phyloP scores from a whole-genome alignment of 2,888 invertebrate species.

The Poecilobothrus nobilitatus region DNA sequence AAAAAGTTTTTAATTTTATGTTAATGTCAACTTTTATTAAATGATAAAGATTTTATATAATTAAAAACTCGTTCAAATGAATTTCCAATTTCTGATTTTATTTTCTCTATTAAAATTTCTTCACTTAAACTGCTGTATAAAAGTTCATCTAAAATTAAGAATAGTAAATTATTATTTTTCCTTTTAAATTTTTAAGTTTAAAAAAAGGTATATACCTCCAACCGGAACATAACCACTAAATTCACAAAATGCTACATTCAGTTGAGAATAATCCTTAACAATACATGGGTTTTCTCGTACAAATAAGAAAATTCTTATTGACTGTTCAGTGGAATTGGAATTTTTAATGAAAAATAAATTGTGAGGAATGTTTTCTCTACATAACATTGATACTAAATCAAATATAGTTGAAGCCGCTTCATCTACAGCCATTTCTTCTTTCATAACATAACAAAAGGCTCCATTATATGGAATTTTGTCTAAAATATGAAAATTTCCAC shows the following conservation, averaged over 20 bases:
- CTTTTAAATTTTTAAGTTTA: neutral
- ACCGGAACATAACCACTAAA: conserved; percentile 67
- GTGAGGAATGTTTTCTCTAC: conserved; percentile 59
- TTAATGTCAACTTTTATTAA: neutral
- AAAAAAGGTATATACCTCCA: conserved; percentile 47
- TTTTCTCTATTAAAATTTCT: conserved; percentile 28
- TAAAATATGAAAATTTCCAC: conserved; percentile 48
- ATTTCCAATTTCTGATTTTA: conserved; percentile 31
- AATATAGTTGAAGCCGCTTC: conserved; percentile 26
- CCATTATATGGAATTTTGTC: conserved; percentile 52
- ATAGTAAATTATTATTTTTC: neutral
- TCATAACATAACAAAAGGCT: conserved; percentile 58
- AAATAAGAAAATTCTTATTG: conserved; percentile 57
- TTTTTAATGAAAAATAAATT: conserved; percentile 58
- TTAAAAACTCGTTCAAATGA: conserved; percentile 21
- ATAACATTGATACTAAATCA: conserved; percentile 48
- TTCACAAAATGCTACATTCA: conserved; percentile 69
- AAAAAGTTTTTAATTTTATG: too few species aligned
- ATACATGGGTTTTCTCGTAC: conserved; percentile 51
- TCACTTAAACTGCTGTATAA: conserved; percentile 30
- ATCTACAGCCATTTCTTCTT: neutral
- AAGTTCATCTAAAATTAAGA: conserved; percentile 26
- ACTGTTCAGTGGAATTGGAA: conserved; percentile 31
- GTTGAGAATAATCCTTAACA: conserved; percentile 49
- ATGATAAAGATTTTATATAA: neutral